phyloP scores from a whole-genome alignment of 2,888 invertebrate species.

The Andrena dorsata region DNA sequence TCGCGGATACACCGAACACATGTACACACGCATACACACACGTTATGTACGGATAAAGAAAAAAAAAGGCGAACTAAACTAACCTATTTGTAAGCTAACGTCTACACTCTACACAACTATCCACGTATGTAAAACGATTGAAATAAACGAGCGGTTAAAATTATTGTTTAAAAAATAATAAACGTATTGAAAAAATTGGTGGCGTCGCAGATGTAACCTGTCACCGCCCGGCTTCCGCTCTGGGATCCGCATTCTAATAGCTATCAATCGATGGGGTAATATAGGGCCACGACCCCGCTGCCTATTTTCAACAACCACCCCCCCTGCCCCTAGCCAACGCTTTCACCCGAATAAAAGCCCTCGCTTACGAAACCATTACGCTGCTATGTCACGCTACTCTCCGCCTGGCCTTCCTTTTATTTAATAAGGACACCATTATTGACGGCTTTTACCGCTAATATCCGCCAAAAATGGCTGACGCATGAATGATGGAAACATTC shows the following conservation, averaged over 20 bases:
- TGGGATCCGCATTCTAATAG: background rate
- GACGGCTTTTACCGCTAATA: slow-evolving; percentile 46
- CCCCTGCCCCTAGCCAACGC: background rate
- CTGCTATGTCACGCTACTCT: slow-evolving; percentile 19
- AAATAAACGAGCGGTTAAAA: slow-evolving; percentile 84
- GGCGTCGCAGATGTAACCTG: slow-evolving; percentile 40
- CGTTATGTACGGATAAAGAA: slow-evolving; percentile 78
- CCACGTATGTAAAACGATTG: slow-evolving; percentile 84
- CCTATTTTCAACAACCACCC: slow-evolving; percentile 18
- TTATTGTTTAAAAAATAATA: slow-evolving; percentile 84
- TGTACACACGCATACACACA: slow-evolving; percentile 40
- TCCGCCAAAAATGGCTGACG: slow-evolving; percentile 25
- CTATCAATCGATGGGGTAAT: slow-evolving; percentile 9
- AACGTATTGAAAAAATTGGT: slow-evolving; percentile 74
- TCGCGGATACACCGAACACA: no score
- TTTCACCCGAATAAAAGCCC: slow-evolving; percentile 11
- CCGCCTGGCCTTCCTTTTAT: background rate
- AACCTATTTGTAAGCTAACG: slow-evolving; percentile 84
- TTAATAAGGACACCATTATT: slow-evolving; percentile 48
- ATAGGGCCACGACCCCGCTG: background rate
- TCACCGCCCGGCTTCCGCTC: slow-evolving; percentile 16
- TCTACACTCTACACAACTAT: slow-evolving; percentile 82
- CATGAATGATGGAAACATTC: slow-evolving; percentile 18
- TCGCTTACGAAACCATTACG: slow-evolving; percentile 25
- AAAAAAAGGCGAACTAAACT: slow-evolving; percentile 73